Percentiles rank a stretch among this genome's conserved stretches.
phyloP scores from a whole-genome alignment of 2,113 vertebrate species.

The Myocastor coypus region DNA sequence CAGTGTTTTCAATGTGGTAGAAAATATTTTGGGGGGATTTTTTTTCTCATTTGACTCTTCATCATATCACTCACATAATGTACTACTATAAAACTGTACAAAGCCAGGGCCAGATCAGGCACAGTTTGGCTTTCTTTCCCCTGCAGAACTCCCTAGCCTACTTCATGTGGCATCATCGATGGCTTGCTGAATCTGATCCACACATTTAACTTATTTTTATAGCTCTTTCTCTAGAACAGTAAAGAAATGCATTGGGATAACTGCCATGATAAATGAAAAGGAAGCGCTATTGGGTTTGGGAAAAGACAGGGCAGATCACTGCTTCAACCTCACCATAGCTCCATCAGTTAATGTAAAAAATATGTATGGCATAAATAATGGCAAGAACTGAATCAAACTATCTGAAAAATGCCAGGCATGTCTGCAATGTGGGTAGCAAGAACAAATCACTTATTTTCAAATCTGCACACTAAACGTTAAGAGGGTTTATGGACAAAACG shows the following conservation, averaged over 20 bases:
- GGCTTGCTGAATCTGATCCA: conserved; percentile 51
- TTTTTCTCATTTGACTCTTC: conserved; percentile 24
- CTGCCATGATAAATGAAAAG: neutral
- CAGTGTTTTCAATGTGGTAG: conserved; percentile 45
- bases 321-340: neutral
- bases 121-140: neutral
- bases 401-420: neutral
- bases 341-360: neutral
- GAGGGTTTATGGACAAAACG: neutral
- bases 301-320: neutral
- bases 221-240: conserved; percentile 53
- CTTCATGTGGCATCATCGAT: neutral
- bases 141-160: neutral
- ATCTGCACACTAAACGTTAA: neutral
- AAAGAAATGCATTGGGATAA: neutral
- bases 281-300: neutral
- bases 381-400: neutral
- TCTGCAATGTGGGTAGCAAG: neutral
- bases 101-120: neutral
- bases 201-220: conserved; percentile 65
- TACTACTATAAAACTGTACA: neutral
- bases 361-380: neutral
- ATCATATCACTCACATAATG: neutral
- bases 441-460: neutral
- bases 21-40: conserved; percentile 43